These are phyloP conservation scores for Solea solea DNA, from an alignment of 2,113 vertebrate genomes.

Conservation along the genomic window DNA sequence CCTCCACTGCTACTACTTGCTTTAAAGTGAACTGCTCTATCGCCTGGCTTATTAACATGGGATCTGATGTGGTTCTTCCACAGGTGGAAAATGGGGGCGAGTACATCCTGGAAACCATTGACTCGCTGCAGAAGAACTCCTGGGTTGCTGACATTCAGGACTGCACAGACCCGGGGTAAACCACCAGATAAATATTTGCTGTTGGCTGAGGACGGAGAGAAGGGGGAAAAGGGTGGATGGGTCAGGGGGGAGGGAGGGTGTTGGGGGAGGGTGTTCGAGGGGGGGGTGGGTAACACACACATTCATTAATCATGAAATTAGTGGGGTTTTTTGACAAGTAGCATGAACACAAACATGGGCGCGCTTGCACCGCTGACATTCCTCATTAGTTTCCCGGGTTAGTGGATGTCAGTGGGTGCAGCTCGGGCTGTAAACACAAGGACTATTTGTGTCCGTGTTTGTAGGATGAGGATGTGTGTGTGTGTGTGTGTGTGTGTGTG, in stretches of 20 bases:
- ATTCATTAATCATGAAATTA: constrained; percentile 76
- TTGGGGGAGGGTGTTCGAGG: not conserved
- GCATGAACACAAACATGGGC: constrained; percentile 57
- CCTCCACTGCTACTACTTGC: not conserved
- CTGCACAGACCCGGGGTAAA: constrained; percentile 96
- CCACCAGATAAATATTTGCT: constrained; percentile 74
- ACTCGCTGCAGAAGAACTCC: constrained; percentile 98
- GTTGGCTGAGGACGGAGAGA: constrained; percentile 53
- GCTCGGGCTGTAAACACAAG: constrained; percentile 63
- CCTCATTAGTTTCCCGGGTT: constrained; percentile 40
- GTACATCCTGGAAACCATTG: constrained; percentile 98
- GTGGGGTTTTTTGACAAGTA: constrained; percentile 69
- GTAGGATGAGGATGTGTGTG: constrained; percentile 41
- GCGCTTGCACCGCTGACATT: constrained; percentile 42
- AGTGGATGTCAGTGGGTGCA: constrained; percentile 28
- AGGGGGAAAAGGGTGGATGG: constrained; percentile 3
- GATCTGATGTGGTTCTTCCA: constrained; percentile 23
- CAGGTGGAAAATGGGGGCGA: constrained; percentile 94
- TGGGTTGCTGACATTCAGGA: constrained; percentile 99
- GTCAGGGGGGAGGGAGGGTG: constrained; percentile 1
- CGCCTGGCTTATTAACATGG: not conserved
- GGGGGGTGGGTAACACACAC: constrained; percentile 46
- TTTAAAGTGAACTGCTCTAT: not conserved
- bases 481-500: constrained; percentile 37
- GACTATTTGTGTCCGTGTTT: constrained; percentile 55